Evolutionary conservation across 2,888 invertebrate species (phyloP).

Genomic region (Yponomeuta sedellus): DNA sequence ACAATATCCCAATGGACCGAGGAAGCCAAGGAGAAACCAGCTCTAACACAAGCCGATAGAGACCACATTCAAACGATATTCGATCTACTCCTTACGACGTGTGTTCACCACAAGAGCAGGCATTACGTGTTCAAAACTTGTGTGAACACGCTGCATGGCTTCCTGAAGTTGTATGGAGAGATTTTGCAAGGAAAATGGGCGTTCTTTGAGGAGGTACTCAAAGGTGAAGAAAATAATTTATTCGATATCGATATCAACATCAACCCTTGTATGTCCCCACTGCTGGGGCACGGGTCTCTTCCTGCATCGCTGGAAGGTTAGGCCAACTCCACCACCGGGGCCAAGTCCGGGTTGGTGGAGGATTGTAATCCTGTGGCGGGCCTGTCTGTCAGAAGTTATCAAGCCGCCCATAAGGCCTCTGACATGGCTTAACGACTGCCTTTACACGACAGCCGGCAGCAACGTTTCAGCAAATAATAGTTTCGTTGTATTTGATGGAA

Average conservation of each 20-base stretch:
- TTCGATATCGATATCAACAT: background rate
- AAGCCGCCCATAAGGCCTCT: no score
- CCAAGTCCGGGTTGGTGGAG: no score
- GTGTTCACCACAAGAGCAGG: constrained; percentile 27
- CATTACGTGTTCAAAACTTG: constrained; percentile 27
- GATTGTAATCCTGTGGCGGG: no score
- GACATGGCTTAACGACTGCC: no score
- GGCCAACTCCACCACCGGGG: no score
- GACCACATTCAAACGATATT: constrained; percentile 27
- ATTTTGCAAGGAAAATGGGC: constrained; percentile 32
- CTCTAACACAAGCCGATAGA: constrained; percentile 18
- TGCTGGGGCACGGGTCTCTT: no score
- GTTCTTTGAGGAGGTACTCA: constrained; percentile 30
- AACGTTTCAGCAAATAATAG: no score
- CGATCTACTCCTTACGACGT: constrained; percentile 33
- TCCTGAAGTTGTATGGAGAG: constrained; percentile 32
- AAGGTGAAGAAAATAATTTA: constrained; percentile 28
- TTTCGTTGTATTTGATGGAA: no score
- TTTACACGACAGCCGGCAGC: no score
- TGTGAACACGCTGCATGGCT: constrained; percentile 28
- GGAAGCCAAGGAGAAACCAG: background rate
- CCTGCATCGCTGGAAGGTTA: no score
- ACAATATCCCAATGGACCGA: constrained; percentile 33
- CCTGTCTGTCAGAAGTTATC: no score
- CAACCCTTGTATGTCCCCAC: no score